Evolutionary conservation across 2,113 vertebrate genomes (phyloP).

Genomic region (Carettochelys insculpta): DNA sequence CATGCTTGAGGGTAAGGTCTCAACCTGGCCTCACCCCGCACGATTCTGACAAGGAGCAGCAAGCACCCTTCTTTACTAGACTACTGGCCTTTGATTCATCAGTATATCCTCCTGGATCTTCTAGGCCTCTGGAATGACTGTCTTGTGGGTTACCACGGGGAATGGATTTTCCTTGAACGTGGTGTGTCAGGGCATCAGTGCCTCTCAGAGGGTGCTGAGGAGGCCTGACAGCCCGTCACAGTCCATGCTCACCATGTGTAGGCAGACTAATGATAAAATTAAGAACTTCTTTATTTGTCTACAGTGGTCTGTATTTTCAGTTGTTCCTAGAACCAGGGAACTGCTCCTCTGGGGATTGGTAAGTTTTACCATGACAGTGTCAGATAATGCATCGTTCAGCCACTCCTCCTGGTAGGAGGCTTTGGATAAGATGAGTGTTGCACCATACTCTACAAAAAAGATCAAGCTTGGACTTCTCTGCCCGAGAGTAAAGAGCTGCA

Average conservation of each 20-base stretch:
- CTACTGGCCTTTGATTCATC: not conserved
- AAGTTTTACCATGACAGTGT: not conserved
- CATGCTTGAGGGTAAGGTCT: not conserved
- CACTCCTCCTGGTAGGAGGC: not conserved
- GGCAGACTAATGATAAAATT: not conserved
- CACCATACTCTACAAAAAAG: not conserved
- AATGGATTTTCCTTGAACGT: not conserved
- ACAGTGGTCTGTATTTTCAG: not conserved
- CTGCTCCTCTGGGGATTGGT: not conserved
- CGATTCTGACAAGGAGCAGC: not conserved
- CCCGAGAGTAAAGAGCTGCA: not conserved
- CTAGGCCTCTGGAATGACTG: no score
- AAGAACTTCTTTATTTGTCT: not conserved
- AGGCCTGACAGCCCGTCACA: not conserved
- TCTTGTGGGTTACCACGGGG: not conserved
- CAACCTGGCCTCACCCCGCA: not conserved
- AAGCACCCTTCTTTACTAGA: not conserved
- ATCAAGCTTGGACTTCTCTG: not conserved
- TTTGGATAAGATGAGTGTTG: conserved; percentile 12
- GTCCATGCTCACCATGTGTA: not conserved
- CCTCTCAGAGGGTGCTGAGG: not conserved
- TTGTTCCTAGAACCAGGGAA: not conserved
- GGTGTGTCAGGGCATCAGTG: not conserved
- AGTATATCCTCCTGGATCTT: no score
- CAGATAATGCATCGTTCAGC: not conserved